Conservation (phyloP, 1,140 invertebrate genomes). For the Orchestia grillus region DNA sequence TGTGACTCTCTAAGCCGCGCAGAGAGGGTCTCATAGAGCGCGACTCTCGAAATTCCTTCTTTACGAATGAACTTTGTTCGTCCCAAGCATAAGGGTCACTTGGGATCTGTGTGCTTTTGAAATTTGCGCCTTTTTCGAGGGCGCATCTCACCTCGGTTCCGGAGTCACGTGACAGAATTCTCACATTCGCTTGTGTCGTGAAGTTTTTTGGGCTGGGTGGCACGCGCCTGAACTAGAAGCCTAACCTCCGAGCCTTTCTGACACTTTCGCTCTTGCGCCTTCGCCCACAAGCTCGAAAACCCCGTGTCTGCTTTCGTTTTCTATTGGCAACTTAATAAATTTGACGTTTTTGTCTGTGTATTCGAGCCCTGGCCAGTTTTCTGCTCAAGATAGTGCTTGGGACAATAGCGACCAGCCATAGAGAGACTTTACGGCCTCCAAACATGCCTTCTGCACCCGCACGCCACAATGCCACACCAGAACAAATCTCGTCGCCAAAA, state of each 20-base stretch:
- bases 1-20: conserved; percentile 38
- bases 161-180: conserved; percentile 48
- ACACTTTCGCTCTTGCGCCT: conserved; percentile 13
- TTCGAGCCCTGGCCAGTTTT: conserved; percentile 53
- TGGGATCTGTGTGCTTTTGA: background rate
- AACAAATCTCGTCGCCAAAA: conserved; percentile 42
- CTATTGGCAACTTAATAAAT: conserved; percentile 54
- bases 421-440: conserved; percentile 47
- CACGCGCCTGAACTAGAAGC: background rate
- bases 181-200: conserved; percentile 42
- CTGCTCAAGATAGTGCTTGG: conserved; percentile 24
- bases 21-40: background rate
- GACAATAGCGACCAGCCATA: conserved; percentile 51
- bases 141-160: conserved; percentile 36
- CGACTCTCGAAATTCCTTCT: background rate
- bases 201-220: conserved; percentile 19
- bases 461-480: conserved; percentile 38
- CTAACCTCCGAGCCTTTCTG: background rate
- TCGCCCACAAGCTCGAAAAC: background rate
- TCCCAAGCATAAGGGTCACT: conserved; percentile 5
- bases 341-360: conserved; percentile 46
- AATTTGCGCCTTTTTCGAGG: background rate
- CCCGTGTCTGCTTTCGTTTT: conserved; percentile 2
- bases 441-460: conserved; percentile 48
- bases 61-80: background rate